phyloP scores from a whole-genome alignment of 64 coral and sea anemone genomes.

The Dendrophyllia cribrosa region DNA sequence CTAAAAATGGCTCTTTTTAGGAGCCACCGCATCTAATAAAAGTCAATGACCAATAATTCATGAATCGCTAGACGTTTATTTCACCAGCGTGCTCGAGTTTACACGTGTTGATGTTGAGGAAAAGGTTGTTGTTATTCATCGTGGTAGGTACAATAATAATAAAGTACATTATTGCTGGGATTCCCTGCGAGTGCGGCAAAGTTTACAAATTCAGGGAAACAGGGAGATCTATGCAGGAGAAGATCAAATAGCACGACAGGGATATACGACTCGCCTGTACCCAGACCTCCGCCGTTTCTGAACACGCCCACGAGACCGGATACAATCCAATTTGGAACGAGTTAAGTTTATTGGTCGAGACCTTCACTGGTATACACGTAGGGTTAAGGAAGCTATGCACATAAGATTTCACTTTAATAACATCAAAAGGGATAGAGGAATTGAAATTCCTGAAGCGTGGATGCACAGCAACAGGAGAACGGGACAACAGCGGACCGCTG shows the following conservation, averaged over 20 bases:
- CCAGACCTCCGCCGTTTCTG: constrained; percentile 21
- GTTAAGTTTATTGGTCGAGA: constrained; percentile 61
- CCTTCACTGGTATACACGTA: constrained; percentile 31
- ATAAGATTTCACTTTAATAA: constrained; percentile 46
- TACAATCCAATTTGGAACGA: constrained; percentile 34
- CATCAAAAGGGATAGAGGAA: constrained; percentile 9
- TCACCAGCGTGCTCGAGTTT: too few species aligned
- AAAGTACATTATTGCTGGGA: too few species aligned
- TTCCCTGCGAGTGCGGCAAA: too few species aligned
- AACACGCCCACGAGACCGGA: constrained; percentile 33
- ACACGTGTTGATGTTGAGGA: too few species aligned
- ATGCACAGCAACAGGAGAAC: not conserved
- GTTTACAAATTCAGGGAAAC: too few species aligned
- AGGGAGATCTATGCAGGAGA: not conserved
- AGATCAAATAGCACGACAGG: constrained; percentile 1
- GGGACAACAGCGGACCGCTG: not conserved
- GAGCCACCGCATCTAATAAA: too few species aligned
- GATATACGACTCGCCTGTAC: constrained; percentile 13
- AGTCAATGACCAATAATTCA: too few species aligned
- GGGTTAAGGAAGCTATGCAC: constrained; percentile 19
- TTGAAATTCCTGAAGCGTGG: too few species aligned
- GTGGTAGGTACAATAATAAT: too few species aligned
- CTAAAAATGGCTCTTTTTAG: too few species aligned
- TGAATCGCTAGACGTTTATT: too few species aligned
- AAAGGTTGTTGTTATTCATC: too few species aligned